These are phyloP conservation scores for Therioaphis trifolii DNA, from an alignment of 2,888 invertebrate species.

Conservation along the genomic window DNA sequence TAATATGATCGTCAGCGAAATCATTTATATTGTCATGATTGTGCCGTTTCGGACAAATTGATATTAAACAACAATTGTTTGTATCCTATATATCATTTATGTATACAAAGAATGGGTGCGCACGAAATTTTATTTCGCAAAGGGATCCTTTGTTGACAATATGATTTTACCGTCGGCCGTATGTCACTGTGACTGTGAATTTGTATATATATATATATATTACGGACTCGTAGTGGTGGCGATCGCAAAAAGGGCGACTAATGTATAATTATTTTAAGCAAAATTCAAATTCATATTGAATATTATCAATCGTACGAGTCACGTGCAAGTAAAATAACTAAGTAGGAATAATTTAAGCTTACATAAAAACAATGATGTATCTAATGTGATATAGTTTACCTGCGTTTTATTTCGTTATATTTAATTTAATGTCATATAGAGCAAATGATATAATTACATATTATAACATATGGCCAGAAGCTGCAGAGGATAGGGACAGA, in stretches of 20 bases:
- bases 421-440: too few species aligned
- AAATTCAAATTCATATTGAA: not conserved
- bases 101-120: not conserved
- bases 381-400: too few species aligned
- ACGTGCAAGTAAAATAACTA: too few species aligned
- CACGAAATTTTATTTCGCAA: not conserved
- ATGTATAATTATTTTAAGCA: slow-evolving; percentile 3
- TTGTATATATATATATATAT: too few species aligned
- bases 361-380: too few species aligned
- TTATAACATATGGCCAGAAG: too few species aligned
- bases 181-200: not conserved
- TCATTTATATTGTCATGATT: not conserved
- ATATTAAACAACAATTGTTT: not conserved
- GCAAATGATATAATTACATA: too few species aligned
- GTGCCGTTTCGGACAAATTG: not conserved
- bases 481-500: too few species aligned
- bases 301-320: not conserved
- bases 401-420: too few species aligned
- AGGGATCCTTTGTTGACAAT: slow-evolving; percentile 30
- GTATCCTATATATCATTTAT: too few species aligned
- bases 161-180: not conserved
- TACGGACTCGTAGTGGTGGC: not conserved
- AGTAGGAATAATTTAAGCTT: too few species aligned
- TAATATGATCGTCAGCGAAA: not conserved
- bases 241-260: not conserved